Percentiles rank a stretch among this genome's conserved stretches.
phyloP scores from a whole-genome alignment of 2,113 vertebrate genomes.

The Eurypyga helias region DNA sequence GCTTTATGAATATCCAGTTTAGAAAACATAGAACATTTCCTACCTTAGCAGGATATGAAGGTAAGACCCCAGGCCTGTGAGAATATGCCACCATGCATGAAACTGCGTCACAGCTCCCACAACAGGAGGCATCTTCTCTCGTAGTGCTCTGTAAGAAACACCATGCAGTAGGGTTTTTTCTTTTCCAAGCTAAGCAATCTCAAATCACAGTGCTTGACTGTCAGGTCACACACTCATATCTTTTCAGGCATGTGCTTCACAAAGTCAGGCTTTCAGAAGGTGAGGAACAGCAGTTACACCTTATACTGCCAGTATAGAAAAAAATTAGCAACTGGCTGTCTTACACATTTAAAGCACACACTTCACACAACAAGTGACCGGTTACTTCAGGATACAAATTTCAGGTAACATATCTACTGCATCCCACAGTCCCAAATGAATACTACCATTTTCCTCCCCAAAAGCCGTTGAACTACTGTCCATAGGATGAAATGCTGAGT shows the following conservation, averaged over 20 bases:
- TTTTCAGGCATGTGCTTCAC: neutral
- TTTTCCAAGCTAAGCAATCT: neutral
- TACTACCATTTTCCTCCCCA: neutral
- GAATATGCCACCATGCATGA: conserved; percentile 98
- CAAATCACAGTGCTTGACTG: neutral
- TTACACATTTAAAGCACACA: neutral
- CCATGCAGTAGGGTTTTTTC: neutral
- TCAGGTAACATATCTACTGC: neutral
- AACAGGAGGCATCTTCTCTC: conserved; percentile 83
- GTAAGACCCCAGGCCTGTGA: conserved; percentile 96
- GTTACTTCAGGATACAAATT: neutral
- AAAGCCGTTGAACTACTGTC: neutral
- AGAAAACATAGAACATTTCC: neutral
- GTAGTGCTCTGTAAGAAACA: conserved; percentile 77
- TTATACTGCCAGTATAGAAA: neutral
- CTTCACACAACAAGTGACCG: neutral
- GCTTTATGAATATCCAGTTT: neutral
- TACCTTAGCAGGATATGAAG: conserved; percentile 97
- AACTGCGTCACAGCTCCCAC: conserved; percentile 92
- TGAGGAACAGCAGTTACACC: neutral
- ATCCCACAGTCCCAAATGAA: neutral
- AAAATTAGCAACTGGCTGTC: neutral
- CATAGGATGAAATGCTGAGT: neutral
- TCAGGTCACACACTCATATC: neutral
- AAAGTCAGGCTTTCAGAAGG: neutral